Evolutionary conservation across 2,888 invertebrate genomes (phyloP).

Genomic region (Cerastis rubricosa): DNA sequence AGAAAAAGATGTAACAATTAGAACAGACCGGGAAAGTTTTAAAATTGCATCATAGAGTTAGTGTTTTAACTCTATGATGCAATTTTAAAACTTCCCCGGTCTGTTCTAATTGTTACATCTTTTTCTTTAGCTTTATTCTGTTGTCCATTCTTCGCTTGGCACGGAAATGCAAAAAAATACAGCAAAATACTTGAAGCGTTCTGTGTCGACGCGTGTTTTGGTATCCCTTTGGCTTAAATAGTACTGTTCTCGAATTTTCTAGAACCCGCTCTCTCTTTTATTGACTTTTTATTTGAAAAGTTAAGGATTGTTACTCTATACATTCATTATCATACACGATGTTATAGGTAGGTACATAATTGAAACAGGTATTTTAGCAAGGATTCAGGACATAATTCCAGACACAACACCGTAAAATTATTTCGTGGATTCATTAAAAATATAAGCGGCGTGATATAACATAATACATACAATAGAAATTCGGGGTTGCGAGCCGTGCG

Average conservation of each 20-base stretch:
- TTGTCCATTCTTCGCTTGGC: conserved; percentile 26
- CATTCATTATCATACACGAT: background rate
- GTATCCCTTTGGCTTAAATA: conserved; percentile 17
- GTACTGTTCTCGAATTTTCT: conserved; percentile 9
- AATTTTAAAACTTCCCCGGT: conserved; percentile 28
- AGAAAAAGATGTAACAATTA: conserved; percentile 21
- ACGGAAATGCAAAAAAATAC: conserved; percentile 31
- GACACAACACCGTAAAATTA: background rate
- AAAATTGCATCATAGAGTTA: conserved; percentile 30
- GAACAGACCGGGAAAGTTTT: conserved; percentile 3
- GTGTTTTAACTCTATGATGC: conserved; percentile 18
- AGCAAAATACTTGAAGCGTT: conserved; percentile 23
- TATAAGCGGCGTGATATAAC: too few relatives aligned
- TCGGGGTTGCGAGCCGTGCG: too few relatives aligned
- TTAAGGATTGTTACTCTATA: background rate
- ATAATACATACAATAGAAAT: too few relatives aligned
- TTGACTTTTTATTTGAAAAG: background rate
- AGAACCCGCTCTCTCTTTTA: background rate
- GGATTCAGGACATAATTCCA: background rate
- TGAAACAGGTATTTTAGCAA: background rate
- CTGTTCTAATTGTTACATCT: conserved; percentile 13
- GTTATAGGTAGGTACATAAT: background rate
- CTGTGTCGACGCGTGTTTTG: conserved; percentile 24
- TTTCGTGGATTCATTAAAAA: background rate
- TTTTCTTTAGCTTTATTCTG: conserved; percentile 16